Base-by-base conservation (phyloP, 1,140 invertebrate species). In the Micrasema minimum region DNA sequence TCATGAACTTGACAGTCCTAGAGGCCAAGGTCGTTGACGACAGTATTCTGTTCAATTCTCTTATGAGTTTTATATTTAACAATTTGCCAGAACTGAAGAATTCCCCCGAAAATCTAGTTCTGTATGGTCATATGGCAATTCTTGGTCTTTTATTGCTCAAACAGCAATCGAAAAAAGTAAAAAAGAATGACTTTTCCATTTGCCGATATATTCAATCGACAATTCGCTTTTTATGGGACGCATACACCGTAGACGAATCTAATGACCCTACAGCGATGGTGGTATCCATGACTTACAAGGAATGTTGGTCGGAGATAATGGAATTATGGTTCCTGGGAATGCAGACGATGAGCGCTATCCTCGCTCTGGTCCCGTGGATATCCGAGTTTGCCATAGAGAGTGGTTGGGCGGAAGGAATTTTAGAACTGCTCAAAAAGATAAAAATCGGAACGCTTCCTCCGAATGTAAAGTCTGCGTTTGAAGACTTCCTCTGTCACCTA, bases 271-370 rank as follows among this genome's bases (percentile, higher is more conserved):
- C 87, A 18, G 88, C 90, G 61, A 80, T 96, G 37, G 92, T 95
- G 2, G 91, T 96, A 0, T 89, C 93, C 2, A 92, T 93, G 84
- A 86, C 88, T 11, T 97, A 96, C 80, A 94, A 95, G 78, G 90
- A 92, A 78, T 84, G 90, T 69, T 97, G 95, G 95, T 89, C 90
- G 80, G 93, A 96, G 77, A 86, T 96, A 14, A 93, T 91, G 81
- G 95, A 96, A 80, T 83, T 96, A 1, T 97, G 95, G 95, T 96
- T 96, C 81, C 83, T 97, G 18, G 94, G 95, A 11, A 95, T 96
- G 93, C 94, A 96, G 82, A 96, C 94, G 11, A 90, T 96, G 82
- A 90, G 92, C 74, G 88, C 89, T 4, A 90, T 96, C 0, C 80
- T 96, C 7, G 86, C 90, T 2, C 86, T 90, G 50, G 88, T 96